These are phyloP conservation scores for Abrostola tripartita DNA, from an alignment of 2,888 invertebrate species.

Conservation along the genomic window DNA sequence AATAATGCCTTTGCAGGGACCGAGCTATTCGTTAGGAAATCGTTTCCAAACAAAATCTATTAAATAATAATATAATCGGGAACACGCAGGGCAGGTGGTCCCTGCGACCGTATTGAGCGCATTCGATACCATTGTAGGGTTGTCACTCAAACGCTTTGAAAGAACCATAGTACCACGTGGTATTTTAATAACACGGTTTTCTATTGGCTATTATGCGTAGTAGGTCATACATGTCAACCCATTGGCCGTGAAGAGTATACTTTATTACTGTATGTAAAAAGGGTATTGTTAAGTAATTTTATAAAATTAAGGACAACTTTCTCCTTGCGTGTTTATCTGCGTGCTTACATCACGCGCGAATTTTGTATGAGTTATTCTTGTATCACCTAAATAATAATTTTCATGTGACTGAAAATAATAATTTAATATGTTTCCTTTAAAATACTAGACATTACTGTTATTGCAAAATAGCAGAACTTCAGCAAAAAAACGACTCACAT, in stretches of 20 bases:
- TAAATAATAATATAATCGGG: conserved; percentile 39
- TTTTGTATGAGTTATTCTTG: neutral
- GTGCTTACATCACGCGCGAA: neutral
- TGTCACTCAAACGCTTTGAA: conserved; percentile 36
- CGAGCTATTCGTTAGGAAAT: conserved; percentile 5
- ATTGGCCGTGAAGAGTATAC: conserved; percentile 1
- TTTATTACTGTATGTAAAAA: conserved; percentile 1
- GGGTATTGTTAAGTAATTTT: conserved; percentile 2
- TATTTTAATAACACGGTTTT: conserved; percentile 12
- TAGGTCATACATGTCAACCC: neutral
- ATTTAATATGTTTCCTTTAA: too few relatives aligned
- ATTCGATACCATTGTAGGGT: conserved; percentile 44
- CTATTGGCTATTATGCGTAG: conserved; percentile 10
- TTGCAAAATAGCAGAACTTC: neutral
- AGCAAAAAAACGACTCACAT: conserved; percentile 28
- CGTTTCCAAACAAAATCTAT: conserved; percentile 33
- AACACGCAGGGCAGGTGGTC: conserved; percentile 62
- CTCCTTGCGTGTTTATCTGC: neutral
- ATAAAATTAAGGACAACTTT: conserved; percentile 2
- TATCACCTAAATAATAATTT: neutral
- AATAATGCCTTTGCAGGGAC: conserved; percentile 14
- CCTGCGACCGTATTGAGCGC: conserved; percentile 27
- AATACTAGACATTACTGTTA: too few relatives aligned
- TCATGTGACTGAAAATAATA: too few relatives aligned
- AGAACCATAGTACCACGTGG: conserved; percentile 27